Evolutionary conservation across 2,113 vertebrate genomes (phyloP).

Genomic region (Rattus rattus): DNA sequence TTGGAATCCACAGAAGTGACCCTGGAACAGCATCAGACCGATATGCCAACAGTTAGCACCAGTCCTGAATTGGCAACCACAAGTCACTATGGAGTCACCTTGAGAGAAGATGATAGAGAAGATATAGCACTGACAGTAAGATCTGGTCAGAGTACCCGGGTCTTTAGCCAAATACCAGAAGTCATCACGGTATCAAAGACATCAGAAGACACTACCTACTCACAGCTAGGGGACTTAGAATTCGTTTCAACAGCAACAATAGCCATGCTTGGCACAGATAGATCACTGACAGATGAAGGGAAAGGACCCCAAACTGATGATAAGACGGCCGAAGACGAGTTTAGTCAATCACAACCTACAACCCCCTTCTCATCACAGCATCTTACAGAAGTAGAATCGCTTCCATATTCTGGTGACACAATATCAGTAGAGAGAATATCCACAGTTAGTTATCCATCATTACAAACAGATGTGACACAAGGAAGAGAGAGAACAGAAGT

Average conservation of each 20-base stretch:
- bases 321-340: conserved; percentile 35
- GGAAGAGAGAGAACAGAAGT: conserved; percentile 67
- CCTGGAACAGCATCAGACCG: conserved; percentile 83
- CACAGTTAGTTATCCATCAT: conserved; percentile 45
- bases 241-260: conserved; percentile 50
- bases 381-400: conserved; percentile 56
- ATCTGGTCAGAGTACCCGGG: conserved; percentile 56
- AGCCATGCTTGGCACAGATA: neutral
- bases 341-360: conserved; percentile 64
- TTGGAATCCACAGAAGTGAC: conserved; percentile 77
- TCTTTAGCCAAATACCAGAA: conserved; percentile 66
- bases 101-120: conserved; percentile 72
- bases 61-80: conserved; percentile 76
- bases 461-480: conserved; percentile 64
- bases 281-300: conserved; percentile 56
- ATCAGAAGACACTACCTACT: conserved; percentile 54
- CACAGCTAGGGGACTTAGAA: conserved; percentile 50
- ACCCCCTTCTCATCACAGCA: conserved; percentile 72
- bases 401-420: conserved; percentile 64
- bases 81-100: conserved; percentile 60
- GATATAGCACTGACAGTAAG: conserved; percentile 42
- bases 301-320: conserved; percentile 57
- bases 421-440: neutral
- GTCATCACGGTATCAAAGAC: conserved; percentile 79
- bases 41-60: conserved; percentile 78